Evolutionary conservation across 2,888 invertebrate genomes (phyloP), one percentile per base, ranked within the genome.

Genomic region (Xylota segnis): DNA sequence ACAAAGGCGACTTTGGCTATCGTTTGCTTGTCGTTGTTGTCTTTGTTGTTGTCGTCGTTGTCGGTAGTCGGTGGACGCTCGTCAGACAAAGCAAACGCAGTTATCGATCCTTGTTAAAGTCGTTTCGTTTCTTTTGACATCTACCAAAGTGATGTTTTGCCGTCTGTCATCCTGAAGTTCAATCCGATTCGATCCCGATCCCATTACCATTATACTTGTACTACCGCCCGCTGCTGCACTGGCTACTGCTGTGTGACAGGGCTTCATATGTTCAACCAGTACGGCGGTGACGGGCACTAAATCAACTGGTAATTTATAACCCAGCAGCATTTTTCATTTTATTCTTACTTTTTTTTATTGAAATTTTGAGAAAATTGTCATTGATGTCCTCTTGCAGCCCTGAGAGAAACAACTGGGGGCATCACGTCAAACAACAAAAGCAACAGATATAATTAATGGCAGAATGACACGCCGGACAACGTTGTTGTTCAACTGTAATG

Each of bases 111-210:
- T 86, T 86, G 86, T 86, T 86, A 81, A 81, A 72, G 81, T 76
- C 86, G 59, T 43, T 81, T 81, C 66, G 43, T 82, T 86, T 81
- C 76, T 86, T 86, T 82, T 81, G 76, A 86, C 72, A 81, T 66
- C 81, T 72, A 23, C 72, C 81, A 86, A 81, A 81, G 86, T 86
- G 86, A 86, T 86, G 76, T 81, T 86, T 59, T 81, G 86, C 86
- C 43, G 76, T 86, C 86, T 76, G 81, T 81, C 86, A 81, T 66
- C 14, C 66, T 66, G 81, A 66, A 32, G 45, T 84, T 76, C 84
- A 75, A 71, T 71, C 76, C 71, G 66, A 71, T 71, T 66, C 71
- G 71, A 74, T 74, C 63, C 74, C 78, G 74, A 74, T 74, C 59
- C 50, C 58, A 71, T 76, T 82, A 76, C 70, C 65, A 74, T 79